Evolutionary conservation across 2,888 invertebrate species (phyloP).

Genomic region (Phlogophora meticulosa): DNA sequence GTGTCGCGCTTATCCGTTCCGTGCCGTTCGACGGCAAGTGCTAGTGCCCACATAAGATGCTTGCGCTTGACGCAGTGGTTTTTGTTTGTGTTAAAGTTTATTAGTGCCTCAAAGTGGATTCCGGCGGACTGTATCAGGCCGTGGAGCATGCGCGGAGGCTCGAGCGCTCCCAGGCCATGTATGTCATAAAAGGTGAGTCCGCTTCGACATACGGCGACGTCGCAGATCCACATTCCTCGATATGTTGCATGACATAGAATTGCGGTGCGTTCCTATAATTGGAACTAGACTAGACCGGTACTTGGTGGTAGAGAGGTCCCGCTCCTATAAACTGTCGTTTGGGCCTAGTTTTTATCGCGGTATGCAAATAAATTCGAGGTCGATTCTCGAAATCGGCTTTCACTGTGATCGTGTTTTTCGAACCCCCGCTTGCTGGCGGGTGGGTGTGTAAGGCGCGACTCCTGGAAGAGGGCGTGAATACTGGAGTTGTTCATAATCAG

Average conservation of each 20-base stretch:
- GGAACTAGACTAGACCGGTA: slow-evolving; percentile 86
- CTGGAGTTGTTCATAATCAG: slow-evolving; percentile 69
- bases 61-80: slow-evolving; percentile 86
- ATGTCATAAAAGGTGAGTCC: slow-evolving; percentile 91
- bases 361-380: slow-evolving; percentile 74
- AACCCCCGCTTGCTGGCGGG: slow-evolving; percentile 18
- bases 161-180: slow-evolving; percentile 91
- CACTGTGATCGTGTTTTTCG: slow-evolving; percentile 69
- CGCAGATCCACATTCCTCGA: slow-evolving; percentile 79
- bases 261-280: slow-evolving; percentile 80
- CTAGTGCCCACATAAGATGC: slow-evolving; percentile 85
- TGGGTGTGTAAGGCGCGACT: slow-evolving; percentile 45
- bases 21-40: slow-evolving; percentile 81
- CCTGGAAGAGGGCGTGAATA: slow-evolving; percentile 39
- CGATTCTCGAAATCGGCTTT: slow-evolving; percentile 77
- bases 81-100: slow-evolving; percentile 84
- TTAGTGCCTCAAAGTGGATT: slow-evolving; percentile 88
- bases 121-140: slow-evolving; percentile 89
- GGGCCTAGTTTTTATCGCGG: slow-evolving; percentile 76
- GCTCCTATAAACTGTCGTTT: slow-evolving; percentile 49
- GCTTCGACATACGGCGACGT: slow-evolving; percentile 76
- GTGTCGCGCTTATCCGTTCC: slow-evolving; percentile 72
- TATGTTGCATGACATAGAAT: slow-evolving; percentile 71
- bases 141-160: slow-evolving; percentile 89
- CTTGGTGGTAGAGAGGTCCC: slow-evolving; percentile 74